Base-by-base conservation (phyloP, 2,113 vertebrate genomes). In the Hyperoodon ampullatus region DNA sequence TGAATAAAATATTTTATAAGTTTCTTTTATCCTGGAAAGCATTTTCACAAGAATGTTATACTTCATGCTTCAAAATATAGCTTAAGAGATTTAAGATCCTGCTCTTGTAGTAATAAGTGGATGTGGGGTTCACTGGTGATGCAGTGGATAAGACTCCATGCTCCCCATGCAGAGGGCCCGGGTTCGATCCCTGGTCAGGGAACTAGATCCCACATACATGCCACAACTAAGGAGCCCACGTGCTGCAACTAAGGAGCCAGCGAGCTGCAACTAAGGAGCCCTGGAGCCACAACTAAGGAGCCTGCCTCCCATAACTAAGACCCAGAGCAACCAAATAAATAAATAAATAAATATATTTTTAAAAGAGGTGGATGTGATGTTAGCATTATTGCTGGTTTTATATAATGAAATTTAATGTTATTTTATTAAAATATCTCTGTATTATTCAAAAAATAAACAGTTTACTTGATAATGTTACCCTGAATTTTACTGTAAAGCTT, bases 381-480 rank as follows among this genome's bases (percentile, higher is more conserved):
- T 84, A 19, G 23, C 50, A 78, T 60, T 80, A 24, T 74, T 80
- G 19, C 33, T 72, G 47, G 2, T 53, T 88, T 85, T 84, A 66
- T 18, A 74, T 30, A 80, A 72, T 93, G 30, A 93, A 95, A 91
- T 60, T 78, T 91, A 63, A 60, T 77, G 68, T 33, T 30, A 75
- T 71, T 93, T 81, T 70, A 75, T 90, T 82, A 77, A 94, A 87
- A 82, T 83, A 55, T 70, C 26, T 71, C 68, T 88, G 18, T 80
- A 12, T 80, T 44, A 60, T 61, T 74, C 26, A 42, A 44, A 70
- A 85, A 81, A n/a, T 71, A 78, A 90, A 61, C 2, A 65, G 71
- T 82, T 75, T 58, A 84, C 47, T 89, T 90, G 33, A 44, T 75
- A 68, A 86, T 28, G 12, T 75, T 93, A 65, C 6, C n/a, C 55